Evolutionary conservation across 2,888 invertebrate species (phyloP).

Genomic region (Nezara viridula): DNA sequence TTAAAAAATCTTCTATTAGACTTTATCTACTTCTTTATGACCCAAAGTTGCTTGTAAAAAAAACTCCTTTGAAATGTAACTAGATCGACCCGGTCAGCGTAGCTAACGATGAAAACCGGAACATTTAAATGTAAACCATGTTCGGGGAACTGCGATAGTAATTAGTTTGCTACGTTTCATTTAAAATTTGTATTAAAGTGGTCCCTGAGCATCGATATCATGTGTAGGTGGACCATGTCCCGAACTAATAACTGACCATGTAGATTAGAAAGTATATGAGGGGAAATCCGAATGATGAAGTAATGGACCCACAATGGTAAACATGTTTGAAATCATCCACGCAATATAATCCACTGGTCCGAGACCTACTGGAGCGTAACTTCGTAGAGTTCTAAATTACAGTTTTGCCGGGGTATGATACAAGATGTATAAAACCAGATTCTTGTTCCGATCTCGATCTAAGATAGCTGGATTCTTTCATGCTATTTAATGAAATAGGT

Average conservation of each 20-base stretch:
- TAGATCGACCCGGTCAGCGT: no score
- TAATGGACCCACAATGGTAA: background rate
- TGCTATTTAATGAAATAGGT: slow-evolving; percentile 48
- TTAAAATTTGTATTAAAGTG: background rate
- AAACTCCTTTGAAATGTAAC: no score
- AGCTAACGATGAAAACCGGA: background rate
- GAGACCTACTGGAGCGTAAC: background rate
- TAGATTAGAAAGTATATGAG: background rate
- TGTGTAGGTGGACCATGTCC: background rate
- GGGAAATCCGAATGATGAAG: slow-evolving; percentile 20
- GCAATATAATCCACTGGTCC: background rate
- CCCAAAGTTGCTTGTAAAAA: no score
- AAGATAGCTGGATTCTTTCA: slow-evolving; percentile 22
- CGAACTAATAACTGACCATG: slow-evolving; percentile 13
- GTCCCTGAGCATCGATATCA: background rate
- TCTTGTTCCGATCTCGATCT: slow-evolving; percentile 37
- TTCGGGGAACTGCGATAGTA: background rate
- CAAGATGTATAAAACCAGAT: slow-evolving; percentile 44
- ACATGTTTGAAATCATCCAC: slow-evolving; percentile 2
- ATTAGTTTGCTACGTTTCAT: background rate
- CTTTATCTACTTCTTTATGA: no score
- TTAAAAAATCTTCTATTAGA: no score
- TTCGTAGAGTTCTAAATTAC: background rate
- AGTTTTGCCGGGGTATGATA: background rate
- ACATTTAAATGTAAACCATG: background rate